Conservation (phyloP, 2,113 vertebrate genomes). For the Petaurus breviceps region DNA sequence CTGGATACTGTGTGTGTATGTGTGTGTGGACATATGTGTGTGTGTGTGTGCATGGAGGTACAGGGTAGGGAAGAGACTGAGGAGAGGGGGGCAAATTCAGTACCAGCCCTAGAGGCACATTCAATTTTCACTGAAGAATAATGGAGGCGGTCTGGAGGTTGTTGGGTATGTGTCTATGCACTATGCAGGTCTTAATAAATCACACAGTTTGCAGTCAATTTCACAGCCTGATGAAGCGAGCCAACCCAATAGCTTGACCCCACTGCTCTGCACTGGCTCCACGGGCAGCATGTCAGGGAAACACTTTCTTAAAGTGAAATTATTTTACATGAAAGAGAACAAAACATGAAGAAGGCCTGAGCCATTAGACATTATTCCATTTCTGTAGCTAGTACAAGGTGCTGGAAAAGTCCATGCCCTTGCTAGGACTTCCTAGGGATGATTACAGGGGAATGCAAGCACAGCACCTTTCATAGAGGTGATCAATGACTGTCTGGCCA, state of each 20-base stretch:
- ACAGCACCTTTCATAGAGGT: neutral
- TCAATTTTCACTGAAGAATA: neutral
- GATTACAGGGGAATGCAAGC: neutral
- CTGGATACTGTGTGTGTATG: neutral
- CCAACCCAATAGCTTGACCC: neutral
- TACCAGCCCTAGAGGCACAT: neutral
- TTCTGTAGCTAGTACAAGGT: neutral
- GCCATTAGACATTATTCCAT: neutral
- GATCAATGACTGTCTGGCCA: neutral
- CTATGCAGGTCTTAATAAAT: neutral
- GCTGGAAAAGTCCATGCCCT: neutral
- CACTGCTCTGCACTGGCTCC: neutral
- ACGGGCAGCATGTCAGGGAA: neutral
- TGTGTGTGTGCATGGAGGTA: too few species aligned
- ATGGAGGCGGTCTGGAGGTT: neutral
- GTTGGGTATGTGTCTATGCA: neutral
- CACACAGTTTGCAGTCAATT: slow-evolving; percentile 37
- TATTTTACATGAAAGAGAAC: neutral
- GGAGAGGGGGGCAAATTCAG: neutral
- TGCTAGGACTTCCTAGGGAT: neutral
- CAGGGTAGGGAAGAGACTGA: neutral
- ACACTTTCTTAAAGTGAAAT: neutral
- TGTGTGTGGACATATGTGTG: neutral
- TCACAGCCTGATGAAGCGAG: slow-evolving; percentile 38
- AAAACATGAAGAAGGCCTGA: neutral